phyloP scores from a whole-genome alignment of 2,113 vertebrate genomes.

The Lipophrys pholis region DNA sequence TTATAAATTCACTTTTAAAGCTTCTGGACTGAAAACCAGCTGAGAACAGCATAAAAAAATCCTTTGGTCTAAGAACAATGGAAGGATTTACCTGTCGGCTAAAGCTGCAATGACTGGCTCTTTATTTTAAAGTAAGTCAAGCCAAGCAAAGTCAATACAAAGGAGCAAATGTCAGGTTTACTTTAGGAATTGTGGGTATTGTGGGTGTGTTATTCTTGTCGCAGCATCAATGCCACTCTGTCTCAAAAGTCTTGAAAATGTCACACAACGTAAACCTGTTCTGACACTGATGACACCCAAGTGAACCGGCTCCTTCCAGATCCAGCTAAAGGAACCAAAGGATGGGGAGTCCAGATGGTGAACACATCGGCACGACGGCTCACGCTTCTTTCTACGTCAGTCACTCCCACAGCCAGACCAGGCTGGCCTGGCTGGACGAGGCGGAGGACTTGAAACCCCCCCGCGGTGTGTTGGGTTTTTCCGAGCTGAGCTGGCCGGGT shows the following conservation, averaged over 20 bases:
- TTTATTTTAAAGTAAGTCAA: background rate
- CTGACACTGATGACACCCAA: too few relatives aligned
- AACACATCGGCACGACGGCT: conserved; percentile 63
- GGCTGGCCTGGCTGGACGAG: conserved; percentile 72
- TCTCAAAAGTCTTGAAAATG: conserved; percentile 13
- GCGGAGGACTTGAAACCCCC: conserved; percentile 70
- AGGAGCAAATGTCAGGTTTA: conserved; percentile 58
- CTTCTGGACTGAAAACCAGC: background rate
- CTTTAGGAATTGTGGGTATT: conserved; percentile 52
- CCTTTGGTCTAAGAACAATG: background rate
- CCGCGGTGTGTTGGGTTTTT: conserved; percentile 67
- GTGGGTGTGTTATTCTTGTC: conserved; percentile 20
- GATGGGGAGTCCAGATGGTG: conserved; percentile 88
- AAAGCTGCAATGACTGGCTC: conserved; percentile 24
- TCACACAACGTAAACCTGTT: too few relatives aligned
- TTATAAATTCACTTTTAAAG: background rate
- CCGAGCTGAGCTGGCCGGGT: conserved; percentile 80
- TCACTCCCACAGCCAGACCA: conserved; percentile 21
- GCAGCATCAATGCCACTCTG: conserved; percentile 12
- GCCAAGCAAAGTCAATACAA: conserved; percentile 50
- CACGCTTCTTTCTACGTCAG: conserved; percentile 53
- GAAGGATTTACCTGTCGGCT: background rate
- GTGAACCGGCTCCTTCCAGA: conserved; percentile 22
- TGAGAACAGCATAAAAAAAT: too few relatives aligned
- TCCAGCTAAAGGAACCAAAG: conserved; percentile 45